These are phyloP conservation scores for Nibea albiflora DNA, from an alignment of 2,113 vertebrate species.

Conservation along the genomic window DNA sequence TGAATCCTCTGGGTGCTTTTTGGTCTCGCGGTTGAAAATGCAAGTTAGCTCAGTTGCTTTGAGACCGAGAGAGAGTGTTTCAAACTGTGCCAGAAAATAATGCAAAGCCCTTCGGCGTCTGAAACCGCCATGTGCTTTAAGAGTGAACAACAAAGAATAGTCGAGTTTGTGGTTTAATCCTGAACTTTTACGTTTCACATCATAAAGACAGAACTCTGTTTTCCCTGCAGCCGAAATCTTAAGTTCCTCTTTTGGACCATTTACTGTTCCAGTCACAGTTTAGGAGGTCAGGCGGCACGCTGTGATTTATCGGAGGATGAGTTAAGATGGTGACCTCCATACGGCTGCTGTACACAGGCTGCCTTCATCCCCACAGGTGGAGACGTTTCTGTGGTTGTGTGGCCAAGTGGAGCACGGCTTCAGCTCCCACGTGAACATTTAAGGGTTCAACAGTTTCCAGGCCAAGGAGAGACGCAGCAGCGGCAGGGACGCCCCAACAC, in stretches of 20 bases:
- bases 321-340: not conserved
- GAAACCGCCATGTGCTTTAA: conserved; percentile 18
- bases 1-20: conserved; percentile 19
- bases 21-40: not conserved
- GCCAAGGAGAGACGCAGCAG: too few species aligned
- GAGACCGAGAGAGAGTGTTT: conserved; percentile 14
- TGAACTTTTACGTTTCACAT: not conserved
- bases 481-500: too few species aligned
- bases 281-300: not conserved
- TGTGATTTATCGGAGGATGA: not conserved
- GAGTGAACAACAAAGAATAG: conserved; percentile 5
- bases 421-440: not conserved
- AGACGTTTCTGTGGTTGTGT: not conserved
- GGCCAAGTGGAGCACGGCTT: not conserved
- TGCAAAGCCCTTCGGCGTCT: not conserved
- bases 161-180: not conserved
- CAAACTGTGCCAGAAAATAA: not conserved
- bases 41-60: conserved; percentile 34
- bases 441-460: too few species aligned
- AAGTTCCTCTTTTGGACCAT: not conserved
- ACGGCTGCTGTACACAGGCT: not conserved
- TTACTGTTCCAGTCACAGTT: not conserved
- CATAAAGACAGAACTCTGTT: not conserved
- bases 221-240: not conserved
- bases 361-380: not conserved